Evolutionary conservation across 2,888 invertebrate species (phyloP).

Genomic region (Drosophila neoperkinsi): DNA sequence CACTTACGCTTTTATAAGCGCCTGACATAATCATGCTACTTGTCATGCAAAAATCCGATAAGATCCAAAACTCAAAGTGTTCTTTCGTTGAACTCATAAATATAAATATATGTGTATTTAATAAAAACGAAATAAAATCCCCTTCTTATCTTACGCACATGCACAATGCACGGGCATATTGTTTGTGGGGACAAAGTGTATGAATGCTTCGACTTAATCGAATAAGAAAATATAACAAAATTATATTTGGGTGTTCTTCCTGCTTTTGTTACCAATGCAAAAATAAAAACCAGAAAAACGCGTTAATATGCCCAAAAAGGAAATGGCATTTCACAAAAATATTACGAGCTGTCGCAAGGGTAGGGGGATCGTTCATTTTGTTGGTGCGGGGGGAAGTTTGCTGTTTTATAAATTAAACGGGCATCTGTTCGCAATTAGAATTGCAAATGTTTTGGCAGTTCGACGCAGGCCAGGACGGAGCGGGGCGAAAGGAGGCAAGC

Average conservation of each 20-base stretch:
- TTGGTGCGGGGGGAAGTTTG: not conserved
- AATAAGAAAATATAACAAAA: conserved; percentile 3
- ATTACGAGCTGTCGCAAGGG: conserved; percentile 17
- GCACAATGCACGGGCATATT: not conserved
- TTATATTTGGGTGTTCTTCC: conserved; percentile 50
- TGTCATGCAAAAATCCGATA: not conserved
- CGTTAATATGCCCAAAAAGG: conserved; percentile 53
- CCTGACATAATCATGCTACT: not conserved
- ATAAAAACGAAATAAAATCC: not conserved
- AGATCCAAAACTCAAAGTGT: not conserved
- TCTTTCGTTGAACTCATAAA: not conserved
- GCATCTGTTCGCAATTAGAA: conserved; percentile 69
- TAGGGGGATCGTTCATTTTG: not conserved
- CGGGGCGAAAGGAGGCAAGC: too few species aligned
- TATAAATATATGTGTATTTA: conserved; percentile 16
- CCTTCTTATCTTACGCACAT: not conserved
- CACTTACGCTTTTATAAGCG: not conserved
- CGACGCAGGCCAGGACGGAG: not conserved
- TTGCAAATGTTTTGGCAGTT: conserved; percentile 62
- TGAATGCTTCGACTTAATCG: conserved; percentile 22
- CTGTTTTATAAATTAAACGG: conserved; percentile 56
- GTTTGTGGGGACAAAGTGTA: conserved; percentile 8
- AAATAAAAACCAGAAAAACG: conserved; percentile 72
- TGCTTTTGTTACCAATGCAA: conserved; percentile 53
- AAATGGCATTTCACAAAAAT: conserved; percentile 44